These are phyloP conservation scores for Mellivora capensis DNA, from an alignment of 2,113 vertebrate species.

Conservation along the genomic window DNA sequence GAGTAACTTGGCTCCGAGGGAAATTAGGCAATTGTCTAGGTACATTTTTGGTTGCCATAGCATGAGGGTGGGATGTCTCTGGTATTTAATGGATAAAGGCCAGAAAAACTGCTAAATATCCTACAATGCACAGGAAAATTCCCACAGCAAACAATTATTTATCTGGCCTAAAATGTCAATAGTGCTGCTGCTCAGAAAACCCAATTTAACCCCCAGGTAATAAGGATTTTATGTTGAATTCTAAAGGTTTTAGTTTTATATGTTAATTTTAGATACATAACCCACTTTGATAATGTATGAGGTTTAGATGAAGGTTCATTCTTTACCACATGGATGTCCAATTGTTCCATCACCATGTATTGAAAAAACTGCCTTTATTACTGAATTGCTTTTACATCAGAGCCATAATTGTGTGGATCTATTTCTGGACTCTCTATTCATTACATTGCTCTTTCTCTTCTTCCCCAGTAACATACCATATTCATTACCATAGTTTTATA, in stretches of 20 bases:
- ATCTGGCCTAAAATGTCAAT: neutral
- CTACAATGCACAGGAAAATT: neutral
- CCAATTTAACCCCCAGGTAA: neutral
- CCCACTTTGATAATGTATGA: neutral
- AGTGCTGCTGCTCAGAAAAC: neutral
- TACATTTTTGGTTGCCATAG: neutral
- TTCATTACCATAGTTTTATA: neutral
- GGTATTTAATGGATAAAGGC: neutral
- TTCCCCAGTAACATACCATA: neutral
- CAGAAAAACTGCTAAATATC: neutral
- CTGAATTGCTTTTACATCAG: neutral
- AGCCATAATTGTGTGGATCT: neutral
- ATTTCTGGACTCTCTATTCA: neutral
- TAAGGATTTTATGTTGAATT: neutral
- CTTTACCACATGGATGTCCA: neutral
- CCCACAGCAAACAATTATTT: neutral
- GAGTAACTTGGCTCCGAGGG: neutral
- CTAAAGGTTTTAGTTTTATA: neutral
- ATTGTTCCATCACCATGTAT: neutral
- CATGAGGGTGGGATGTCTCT: neutral
- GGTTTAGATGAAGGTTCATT: neutral
- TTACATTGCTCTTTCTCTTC: neutral
- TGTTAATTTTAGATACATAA: neutral
- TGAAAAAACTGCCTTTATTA: neutral
- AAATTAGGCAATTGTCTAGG: neutral